A percentile compares a stretch with the other conserved stretches of the same genome.
Evolutionary conservation across 64 coral and sea anemone species (phyloP).

Genomic region (Pachyseris speciosa): DNA sequence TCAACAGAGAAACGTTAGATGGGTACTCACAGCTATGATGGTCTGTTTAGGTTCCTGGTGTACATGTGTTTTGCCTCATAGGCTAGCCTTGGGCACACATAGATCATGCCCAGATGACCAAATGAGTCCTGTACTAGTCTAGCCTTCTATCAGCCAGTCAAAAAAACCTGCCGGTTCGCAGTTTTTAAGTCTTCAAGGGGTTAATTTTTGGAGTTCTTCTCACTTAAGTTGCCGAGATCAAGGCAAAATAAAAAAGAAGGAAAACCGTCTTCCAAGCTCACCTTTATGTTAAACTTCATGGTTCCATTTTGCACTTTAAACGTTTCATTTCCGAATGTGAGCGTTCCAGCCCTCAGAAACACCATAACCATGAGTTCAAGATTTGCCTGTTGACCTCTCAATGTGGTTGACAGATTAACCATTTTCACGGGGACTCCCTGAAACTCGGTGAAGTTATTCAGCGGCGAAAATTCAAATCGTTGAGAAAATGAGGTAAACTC

Average conservation of each 20-base stretch:
- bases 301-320: conserved; percentile 35
- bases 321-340: conserved; percentile 29
- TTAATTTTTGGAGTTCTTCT: no score
- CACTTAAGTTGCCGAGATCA: no score
- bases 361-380: conserved; percentile 2
- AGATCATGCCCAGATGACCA: no score
- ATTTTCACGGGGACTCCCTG: conserved; percentile 22
- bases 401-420: background rate
- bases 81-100: no score
- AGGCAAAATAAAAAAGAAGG: background rate
- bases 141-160: no score
- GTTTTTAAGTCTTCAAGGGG: no score
- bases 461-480: background rate
- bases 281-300: conserved; percentile 57
- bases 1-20: no score
- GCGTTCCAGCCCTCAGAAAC: background rate
- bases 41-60: no score
- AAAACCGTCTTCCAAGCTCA: background rate
- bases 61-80: no score
- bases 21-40: no score
- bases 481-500: background rate
- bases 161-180: no score
- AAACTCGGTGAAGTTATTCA: background rate
- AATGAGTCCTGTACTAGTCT: no score
- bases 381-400: background rate